phyloP scores from a whole-genome alignment of 2,888 invertebrate genomes.

The Leptura quadrifasciata region DNA sequence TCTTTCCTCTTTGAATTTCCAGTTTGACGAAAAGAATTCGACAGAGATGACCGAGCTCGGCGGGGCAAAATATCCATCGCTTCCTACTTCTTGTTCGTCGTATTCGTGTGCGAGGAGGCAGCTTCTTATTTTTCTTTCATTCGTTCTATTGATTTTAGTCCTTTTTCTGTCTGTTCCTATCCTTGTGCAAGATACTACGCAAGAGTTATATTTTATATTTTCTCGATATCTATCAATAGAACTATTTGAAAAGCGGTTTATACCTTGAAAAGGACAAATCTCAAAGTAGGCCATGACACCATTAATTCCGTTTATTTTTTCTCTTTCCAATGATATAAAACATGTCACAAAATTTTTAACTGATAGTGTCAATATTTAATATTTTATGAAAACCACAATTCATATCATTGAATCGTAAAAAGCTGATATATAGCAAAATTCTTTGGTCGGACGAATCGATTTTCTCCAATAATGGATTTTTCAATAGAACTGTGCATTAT shows the following conservation, averaged over 20 bases:
- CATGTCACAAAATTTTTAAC: too few relatives aligned
- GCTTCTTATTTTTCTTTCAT: slow-evolving; percentile 51
- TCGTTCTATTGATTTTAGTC: slow-evolving; percentile 58
- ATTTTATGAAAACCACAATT: too few relatives aligned
- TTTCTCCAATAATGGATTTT: too few relatives aligned
- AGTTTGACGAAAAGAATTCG: slow-evolving; percentile 12
- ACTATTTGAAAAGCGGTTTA: neutral
- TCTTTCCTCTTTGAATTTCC: slow-evolving; percentile 16
- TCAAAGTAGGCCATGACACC: too few relatives aligned
- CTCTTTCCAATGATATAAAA: too few relatives aligned
- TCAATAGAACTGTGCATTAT: too few relatives aligned
- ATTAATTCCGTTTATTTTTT: too few relatives aligned
- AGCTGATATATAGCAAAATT: too few relatives aligned
- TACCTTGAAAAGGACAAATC: too few relatives aligned
- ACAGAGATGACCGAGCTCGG: slow-evolving; percentile 1
- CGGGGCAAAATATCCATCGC: slow-evolving; percentile 2
- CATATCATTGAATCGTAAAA: too few relatives aligned
- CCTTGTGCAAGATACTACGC: slow-evolving; percentile 15
- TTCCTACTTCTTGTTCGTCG: slow-evolving; percentile 18
- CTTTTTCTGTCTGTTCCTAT: slow-evolving; percentile 52
- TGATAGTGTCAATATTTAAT: too few relatives aligned
- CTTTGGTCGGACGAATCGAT: too few relatives aligned
- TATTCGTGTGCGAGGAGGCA: neutral
- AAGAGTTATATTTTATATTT: neutral
- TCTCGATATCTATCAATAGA: neutral